These are phyloP conservation scores for Agapostemon virescens DNA, from an alignment of 2,888 invertebrate species.

Conservation along the genomic window DNA sequence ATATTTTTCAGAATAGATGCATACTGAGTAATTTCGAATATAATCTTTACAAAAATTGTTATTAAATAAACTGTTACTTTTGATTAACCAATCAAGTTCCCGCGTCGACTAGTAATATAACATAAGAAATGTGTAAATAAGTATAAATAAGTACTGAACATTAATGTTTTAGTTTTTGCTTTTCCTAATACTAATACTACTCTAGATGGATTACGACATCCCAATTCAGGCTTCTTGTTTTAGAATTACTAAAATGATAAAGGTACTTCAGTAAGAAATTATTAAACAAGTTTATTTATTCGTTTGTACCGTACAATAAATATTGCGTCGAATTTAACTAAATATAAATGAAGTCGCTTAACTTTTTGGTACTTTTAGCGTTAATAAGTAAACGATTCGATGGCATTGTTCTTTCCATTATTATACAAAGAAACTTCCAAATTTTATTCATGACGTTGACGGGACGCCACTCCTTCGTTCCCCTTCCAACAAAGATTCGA, in stretches of 20 bases:
- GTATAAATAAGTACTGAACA: background rate
- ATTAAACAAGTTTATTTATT: background rate
- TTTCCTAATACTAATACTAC: background rate
- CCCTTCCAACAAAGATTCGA: conserved; percentile 33
- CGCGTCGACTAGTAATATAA: background rate
- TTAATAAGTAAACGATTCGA: background rate
- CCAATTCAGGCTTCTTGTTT: background rate
- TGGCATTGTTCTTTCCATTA: background rate
- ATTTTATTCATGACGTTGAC: conserved; percentile 5
- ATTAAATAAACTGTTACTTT: background rate
- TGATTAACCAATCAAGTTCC: background rate
- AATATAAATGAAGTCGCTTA: background rate
- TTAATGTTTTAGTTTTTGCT: background rate
- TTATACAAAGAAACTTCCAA: conserved; percentile 5
- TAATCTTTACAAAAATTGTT: background rate
- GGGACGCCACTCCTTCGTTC: conserved; percentile 38
- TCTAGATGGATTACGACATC: background rate
- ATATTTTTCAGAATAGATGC: background rate
- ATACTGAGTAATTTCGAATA: background rate
- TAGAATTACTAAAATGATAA: background rate
- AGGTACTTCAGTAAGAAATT: background rate
- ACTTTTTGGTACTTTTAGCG: background rate
- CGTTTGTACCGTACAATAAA: background rate
- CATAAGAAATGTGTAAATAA: background rate
- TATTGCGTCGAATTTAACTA: background rate